Conservation (phyloP, 1,140 invertebrate species). For the Drosophila gunungcola region DNA sequence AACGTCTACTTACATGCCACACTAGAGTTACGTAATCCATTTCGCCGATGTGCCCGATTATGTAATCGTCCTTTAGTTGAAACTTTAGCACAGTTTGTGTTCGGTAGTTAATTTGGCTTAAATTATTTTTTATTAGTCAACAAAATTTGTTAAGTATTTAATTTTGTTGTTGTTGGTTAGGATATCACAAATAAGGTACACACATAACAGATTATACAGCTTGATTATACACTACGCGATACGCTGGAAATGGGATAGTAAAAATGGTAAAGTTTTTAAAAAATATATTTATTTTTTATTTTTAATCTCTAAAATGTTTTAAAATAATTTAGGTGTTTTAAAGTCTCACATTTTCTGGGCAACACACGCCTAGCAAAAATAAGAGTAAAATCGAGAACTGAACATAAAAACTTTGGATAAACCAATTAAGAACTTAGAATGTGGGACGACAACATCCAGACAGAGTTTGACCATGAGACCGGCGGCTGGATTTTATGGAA, state of each 20-base stretch:
- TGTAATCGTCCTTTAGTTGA: conserved; percentile 39
- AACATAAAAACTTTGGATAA: conserved; percentile 36
- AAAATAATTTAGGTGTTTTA: too few species aligned
- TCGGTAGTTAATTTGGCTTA: conserved; percentile 23
- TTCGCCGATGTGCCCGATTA: conserved; percentile 48
- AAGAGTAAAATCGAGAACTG: conserved; percentile 16
- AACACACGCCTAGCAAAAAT: conserved; percentile 59
- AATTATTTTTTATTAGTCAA: conserved; percentile 47
- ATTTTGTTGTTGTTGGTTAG: conserved; percentile 57
- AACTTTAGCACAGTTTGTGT: conserved; percentile 10
- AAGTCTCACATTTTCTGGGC: conserved; percentile 53
- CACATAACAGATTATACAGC: conserved; percentile 67
- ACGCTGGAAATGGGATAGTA: conserved; percentile 39
- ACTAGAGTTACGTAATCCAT: conserved; percentile 71
- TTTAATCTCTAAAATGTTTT: background rate
- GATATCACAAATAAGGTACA: conserved; percentile 83
- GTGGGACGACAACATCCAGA: conserved; percentile 71
- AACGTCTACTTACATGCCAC: conserved; percentile 59
- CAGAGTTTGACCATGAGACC: conserved; percentile 73
- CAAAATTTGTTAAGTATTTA: conserved; percentile 42
- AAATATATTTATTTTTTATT: background rate
- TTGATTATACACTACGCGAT: conserved; percentile 61
- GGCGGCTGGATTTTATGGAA: conserved; percentile 37
- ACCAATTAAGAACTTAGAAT: conserved; percentile 46
- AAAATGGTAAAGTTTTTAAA: background rate